Evolutionary conservation across 2,888 invertebrate species (phyloP).

Genomic region (Pecten maximus): DNA sequence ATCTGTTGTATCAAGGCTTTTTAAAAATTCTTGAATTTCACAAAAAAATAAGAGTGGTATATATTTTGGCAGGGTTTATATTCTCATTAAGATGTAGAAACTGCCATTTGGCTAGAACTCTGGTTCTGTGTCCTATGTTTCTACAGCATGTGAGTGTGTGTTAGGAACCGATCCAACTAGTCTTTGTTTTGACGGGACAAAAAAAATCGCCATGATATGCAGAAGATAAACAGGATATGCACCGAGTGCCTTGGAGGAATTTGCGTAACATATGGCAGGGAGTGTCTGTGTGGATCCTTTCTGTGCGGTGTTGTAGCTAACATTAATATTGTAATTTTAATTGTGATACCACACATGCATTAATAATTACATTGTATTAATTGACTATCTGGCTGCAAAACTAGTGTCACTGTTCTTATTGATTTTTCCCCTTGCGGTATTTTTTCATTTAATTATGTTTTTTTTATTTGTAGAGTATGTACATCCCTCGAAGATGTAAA

Average conservation of each 20-base stretch:
- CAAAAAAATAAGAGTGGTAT: neutral
- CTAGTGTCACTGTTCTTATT: neutral
- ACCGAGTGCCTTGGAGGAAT: conserved; percentile 28
- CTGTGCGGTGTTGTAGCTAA: neutral
- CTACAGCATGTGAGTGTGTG: neutral
- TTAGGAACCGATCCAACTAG: neutral
- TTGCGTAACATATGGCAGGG: neutral
- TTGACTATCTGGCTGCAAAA: neutral
- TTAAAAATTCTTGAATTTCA: neutral
- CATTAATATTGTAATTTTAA: conserved; percentile 15
- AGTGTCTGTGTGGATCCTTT: neutral
- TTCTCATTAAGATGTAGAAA: neutral
- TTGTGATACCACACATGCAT: neutral
- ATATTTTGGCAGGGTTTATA: neutral
- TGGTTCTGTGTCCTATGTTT: neutral
- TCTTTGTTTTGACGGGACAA: neutral
- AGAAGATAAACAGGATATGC: conserved; percentile 8
- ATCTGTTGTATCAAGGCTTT: neutral
- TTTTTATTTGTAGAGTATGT: conserved; percentile 83
- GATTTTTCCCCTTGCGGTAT: conserved; percentile 13
- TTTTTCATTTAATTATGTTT: neutral
- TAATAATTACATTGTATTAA: neutral
- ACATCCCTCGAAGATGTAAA: conserved; percentile 90
- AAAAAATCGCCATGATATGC: neutral
- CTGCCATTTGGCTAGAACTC: neutral